Percentiles rank a stretch among this genome's conserved stretches.
phyloP scores from a whole-genome alignment of 2,113 vertebrate species.

The Ramphastos sulfuratus region DNA sequence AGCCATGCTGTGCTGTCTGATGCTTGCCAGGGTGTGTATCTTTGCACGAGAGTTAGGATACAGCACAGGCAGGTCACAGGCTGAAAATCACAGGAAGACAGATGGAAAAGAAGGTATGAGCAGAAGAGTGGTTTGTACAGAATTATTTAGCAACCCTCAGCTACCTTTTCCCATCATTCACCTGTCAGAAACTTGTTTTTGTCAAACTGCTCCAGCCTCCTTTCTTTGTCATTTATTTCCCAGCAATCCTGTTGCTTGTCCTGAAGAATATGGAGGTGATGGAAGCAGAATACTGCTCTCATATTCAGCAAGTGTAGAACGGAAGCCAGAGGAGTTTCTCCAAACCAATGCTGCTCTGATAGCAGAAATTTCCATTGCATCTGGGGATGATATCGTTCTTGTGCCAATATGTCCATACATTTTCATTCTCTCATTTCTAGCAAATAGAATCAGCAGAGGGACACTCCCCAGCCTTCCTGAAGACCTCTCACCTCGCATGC shows the following conservation, averaged over 20 bases:
- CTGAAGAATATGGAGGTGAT: not conserved
- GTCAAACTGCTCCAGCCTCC: not conserved
- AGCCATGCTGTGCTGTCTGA: not conserved
- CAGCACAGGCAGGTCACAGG: not conserved
- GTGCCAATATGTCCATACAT: not conserved
- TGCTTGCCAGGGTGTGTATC: not conserved
- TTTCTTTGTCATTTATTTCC: not conserved
- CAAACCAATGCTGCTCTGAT: not conserved
- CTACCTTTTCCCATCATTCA: not conserved
- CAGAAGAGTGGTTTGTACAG: not conserved
- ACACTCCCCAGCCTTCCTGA: not conserved
- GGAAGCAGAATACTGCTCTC: not conserved
- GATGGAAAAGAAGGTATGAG: not conserved
- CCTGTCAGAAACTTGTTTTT: not conserved
- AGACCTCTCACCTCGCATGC: rapidly evolving
- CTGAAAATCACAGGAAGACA: not conserved
- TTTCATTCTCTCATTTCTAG: not conserved
- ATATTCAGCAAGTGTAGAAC: not conserved
- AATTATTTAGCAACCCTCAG: not conserved
- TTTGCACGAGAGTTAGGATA: not conserved
- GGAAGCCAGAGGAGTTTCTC: not conserved
- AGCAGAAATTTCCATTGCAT: not conserved
- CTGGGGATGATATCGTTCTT: not conserved
- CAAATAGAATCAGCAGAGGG: not conserved
- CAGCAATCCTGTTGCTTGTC: not conserved